Base-by-base conservation (phyloP, 2,888 invertebrate species). In the Charanyca ferruginea region DNA sequence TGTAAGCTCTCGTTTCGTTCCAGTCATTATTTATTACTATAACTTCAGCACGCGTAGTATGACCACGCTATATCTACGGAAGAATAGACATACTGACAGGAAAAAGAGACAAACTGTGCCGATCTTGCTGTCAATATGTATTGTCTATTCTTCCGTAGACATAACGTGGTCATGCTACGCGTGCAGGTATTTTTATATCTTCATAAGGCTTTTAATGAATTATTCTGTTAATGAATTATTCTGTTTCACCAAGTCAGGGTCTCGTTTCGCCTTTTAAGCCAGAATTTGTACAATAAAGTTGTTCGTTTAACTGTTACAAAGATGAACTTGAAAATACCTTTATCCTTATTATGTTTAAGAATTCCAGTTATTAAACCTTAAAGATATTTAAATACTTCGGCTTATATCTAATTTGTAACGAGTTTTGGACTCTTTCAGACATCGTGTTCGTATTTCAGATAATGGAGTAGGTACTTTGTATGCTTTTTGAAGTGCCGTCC, bases 381-480 rank as follows among this genome's bases (percentile, higher is more conserved):
- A 66, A 67, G 55, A 38, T 61, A 57, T 73, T 59, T 49, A 49
- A 57, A 47, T 60, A 58, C 47, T 47, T 41, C 23, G 45, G 51
- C 57, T 67, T 57, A 53, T 28, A 54, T 62, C 63, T 55, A 59
- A 61, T 65, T 64, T 67, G 20, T 58, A 74, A 66, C 25, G 70
- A 61, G 70, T 64, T 66, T 66, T 52, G 32, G 47, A 63, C 55
- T 47, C 51, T 23, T 51, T 28, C 22, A 62, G 23, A 42, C 28
- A 41, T 57, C 32, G 25, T 72, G 53, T 44, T 65, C 53, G 22
- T 57, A 44, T 64, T 55, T 44, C 48, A 64, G 51, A 66, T 73
- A 77, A 77, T 64, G 25, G 35, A 48, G 51, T 38, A 38, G 38
- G 16, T 62, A 61, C 68, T 76, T 72, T 54, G 58, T 72, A 72